phyloP scores from a whole-genome alignment of 2,888 invertebrate genomes.

The Thymelicus lineola region DNA sequence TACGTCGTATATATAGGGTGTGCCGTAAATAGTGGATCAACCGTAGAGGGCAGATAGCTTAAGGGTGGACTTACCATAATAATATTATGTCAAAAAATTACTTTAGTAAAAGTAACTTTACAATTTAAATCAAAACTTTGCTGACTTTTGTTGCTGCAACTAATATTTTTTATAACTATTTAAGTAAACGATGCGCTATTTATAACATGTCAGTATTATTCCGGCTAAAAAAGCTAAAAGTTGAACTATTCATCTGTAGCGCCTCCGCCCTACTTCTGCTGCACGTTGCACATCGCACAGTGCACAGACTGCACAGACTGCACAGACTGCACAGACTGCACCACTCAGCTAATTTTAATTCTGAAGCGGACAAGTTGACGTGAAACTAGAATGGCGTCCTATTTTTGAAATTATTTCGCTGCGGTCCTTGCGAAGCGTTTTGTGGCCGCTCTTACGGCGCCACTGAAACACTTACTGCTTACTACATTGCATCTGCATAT shows the following conservation, averaged over 20 bases:
- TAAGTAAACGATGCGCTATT: neutral
- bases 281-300: neutral
- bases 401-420: constrained; percentile 28
- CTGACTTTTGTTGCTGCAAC: too few species aligned
- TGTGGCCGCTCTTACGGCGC: constrained; percentile 15
- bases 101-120: too few species aligned
- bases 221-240: neutral
- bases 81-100: too few species aligned
- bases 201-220: neutral
- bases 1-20: too few species aligned
- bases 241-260: neutral
- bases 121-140: too few species aligned
- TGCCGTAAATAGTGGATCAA: too few species aligned
- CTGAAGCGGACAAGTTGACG: constrained; percentile 23
- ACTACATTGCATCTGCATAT: neutral
- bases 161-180: too few species aligned
- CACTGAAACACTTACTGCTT: constrained; percentile 19
- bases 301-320: too few species aligned
- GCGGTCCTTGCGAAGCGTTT: constrained; percentile 24
- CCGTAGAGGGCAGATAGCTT: too few species aligned
- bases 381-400: constrained; percentile 24
- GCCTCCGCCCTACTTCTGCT: neutral
- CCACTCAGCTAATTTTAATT: constrained; percentile 26
- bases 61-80: too few species aligned
- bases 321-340: constrained; percentile 13